These are phyloP conservation scores for Spondyliosoma cantharus DNA, from an alignment of 2,797 vertebrate species.

Conservation along the genomic window DNA sequence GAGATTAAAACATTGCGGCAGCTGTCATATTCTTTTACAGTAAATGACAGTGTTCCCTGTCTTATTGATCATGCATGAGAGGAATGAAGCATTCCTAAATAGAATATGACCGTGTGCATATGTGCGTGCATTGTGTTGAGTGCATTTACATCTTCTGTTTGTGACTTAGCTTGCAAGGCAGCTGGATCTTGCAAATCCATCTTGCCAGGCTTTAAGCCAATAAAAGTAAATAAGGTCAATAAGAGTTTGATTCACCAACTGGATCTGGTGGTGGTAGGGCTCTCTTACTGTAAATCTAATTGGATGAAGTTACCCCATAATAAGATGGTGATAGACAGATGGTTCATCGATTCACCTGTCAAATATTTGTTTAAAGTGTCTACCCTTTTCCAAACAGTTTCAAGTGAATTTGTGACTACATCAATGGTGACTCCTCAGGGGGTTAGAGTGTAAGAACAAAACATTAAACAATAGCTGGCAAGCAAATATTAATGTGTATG, in stretches of 20 bases:
- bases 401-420: background rate
- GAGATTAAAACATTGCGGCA: constrained; percentile 37
- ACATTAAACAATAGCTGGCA: background rate
- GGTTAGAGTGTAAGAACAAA: background rate
- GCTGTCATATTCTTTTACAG: constrained; percentile 51
- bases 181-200: no score
- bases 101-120: constrained; percentile 12
- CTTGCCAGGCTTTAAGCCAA: no score
- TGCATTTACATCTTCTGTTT: background rate
- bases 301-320: no score
- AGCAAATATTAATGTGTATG: background rate
- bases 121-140: background rate
- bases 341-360: no score
- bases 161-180: no score
- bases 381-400: no score
- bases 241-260: no score
- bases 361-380: no score
- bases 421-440: background rate
- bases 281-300: no score
- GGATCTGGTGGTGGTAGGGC: no score
- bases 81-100: constrained; percentile 22
- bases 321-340: no score
- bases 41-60: constrained; percentile 29
- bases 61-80: constrained; percentile 21
- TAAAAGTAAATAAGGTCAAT: no score